Conservation (phyloP, 1,140 invertebrate genomes). For the Mizuhopecten yessoensis region DNA sequence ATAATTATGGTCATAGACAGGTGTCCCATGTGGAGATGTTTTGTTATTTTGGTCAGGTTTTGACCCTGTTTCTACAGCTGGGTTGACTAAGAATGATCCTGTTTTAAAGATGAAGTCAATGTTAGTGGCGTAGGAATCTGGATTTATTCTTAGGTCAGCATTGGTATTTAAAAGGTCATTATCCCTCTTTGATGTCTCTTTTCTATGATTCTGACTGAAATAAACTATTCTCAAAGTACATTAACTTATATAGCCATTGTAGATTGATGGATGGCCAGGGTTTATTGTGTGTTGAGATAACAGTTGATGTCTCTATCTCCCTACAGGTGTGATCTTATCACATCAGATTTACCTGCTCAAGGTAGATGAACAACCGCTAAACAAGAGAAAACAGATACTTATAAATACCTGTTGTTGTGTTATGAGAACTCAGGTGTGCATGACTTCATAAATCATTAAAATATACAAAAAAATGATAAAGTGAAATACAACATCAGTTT, state of each 20-base stretch:
- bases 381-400: too few relatives aligned
- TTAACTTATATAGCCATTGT: neutral
- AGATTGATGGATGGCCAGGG: neutral
- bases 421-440: neutral
- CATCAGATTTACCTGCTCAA: neutral
- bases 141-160: neutral
- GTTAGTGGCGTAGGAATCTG: too few relatives aligned
- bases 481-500: neutral
- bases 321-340: neutral
- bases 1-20: too few relatives aligned
- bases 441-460: neutral
- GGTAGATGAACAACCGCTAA: neutral
- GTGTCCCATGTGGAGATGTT: too few relatives aligned
- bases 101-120: too few relatives aligned
- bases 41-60: too few relatives aligned
- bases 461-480: neutral
- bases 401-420: too few relatives aligned
- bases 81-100: too few relatives aligned
- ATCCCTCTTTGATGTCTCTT: neutral
- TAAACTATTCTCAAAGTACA: neutral
- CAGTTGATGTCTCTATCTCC: neutral
- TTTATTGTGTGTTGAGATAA: neutral
- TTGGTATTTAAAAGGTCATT: neutral
- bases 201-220: neutral
- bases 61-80: too few relatives aligned